Percentiles rank a stretch among this genome's conserved stretches.
These are phyloP conservation scores for Trypoxylus dichotomus DNA, from an alignment of 1,140 invertebrate genomes.

Conservation along the genomic window DNA sequence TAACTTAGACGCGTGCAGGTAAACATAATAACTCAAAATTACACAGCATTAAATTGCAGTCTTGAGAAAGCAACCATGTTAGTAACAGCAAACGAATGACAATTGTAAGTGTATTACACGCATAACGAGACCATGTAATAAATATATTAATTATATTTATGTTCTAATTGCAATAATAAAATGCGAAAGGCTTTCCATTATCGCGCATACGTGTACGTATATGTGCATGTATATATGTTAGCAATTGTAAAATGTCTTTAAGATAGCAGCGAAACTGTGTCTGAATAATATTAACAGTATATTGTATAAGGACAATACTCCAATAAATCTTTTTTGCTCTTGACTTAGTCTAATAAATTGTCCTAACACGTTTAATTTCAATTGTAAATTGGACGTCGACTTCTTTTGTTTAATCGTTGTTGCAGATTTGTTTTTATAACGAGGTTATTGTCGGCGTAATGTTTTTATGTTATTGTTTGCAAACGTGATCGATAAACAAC, in stretches of 20 bases:
- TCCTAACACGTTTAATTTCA: conserved; percentile 12
- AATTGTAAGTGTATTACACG: no score
- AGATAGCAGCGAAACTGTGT: background rate
- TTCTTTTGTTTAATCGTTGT: conserved; percentile 13
- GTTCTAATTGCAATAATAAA: no score
- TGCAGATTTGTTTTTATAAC: background rate
- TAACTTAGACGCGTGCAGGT: no score
- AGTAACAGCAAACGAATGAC: no score
- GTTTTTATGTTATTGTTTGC: background rate
- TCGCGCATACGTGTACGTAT: no score
- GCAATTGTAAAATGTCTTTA: background rate
- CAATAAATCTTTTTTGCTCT: conserved; percentile 19
- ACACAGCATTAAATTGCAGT: no score
- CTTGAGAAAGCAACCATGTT: no score
- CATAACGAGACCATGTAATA: no score
- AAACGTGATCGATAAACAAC: conserved; percentile 8
- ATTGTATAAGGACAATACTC: background rate
- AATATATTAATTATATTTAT: no score
- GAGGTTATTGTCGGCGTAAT: conserved; percentile 3
- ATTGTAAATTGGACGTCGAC: background rate
- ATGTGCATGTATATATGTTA: background rate
- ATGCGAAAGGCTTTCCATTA: no score
- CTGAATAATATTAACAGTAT: background rate
- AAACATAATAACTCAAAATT: no score
- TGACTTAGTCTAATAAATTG: conserved; percentile 18